Conservation (phyloP, 1,140 invertebrate genomes). For the Drosophila sechellia region DNA sequence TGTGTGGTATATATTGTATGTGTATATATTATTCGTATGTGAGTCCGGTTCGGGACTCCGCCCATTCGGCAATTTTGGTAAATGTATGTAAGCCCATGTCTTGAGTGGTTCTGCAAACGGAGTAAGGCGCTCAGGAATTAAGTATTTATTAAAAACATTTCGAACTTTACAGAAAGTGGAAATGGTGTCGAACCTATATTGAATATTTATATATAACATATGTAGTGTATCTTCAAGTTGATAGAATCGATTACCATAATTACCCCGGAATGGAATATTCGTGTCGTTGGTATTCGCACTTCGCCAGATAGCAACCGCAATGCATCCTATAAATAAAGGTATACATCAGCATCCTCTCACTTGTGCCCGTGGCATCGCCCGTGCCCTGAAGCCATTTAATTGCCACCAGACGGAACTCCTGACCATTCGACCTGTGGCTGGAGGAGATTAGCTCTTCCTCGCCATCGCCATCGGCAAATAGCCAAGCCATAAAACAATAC, state of each 20-base stretch:
- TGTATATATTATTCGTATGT: not conserved
- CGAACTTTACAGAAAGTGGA: not conserved
- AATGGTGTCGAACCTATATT: no score
- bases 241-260: not conserved
- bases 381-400: conserved; percentile 73
- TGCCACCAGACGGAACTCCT: conserved; percentile 34
- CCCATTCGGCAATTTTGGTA: conserved; percentile 3
- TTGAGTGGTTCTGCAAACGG: not conserved
- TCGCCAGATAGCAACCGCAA: conserved; percentile 20
- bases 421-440: conserved; percentile 29
- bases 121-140: not conserved
- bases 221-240: not conserved
- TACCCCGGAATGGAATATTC: not conserved
- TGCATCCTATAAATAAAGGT: conserved; percentile 39
- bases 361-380: conserved; percentile 12
- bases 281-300: not conserved
- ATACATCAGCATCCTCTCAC: conserved; percentile 9
- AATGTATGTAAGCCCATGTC: not conserved
- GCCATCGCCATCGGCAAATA: conserved; percentile 47
- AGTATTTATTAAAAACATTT: not conserved
- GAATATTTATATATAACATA: no score
- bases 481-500: conserved; percentile 77
- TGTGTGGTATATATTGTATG: not conserved
- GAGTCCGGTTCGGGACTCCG: conserved; percentile 10
- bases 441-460: conserved; percentile 48